Conservation (phyloP, 2,888 invertebrate genomes). For the Herminia tarsipennalis region DNA sequence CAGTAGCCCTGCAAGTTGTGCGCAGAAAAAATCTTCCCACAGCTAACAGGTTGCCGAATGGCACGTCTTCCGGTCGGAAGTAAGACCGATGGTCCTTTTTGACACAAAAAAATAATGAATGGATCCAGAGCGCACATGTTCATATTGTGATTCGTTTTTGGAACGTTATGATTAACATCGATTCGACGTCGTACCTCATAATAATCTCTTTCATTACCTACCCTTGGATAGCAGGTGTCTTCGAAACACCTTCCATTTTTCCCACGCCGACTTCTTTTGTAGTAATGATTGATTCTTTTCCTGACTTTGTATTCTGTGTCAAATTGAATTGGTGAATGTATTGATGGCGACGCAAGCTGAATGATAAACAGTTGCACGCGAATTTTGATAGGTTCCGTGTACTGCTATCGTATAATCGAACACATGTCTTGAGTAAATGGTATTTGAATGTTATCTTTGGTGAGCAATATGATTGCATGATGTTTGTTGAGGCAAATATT, state of each 20-base stretch:
- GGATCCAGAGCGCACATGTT: slow-evolving; percentile 72
- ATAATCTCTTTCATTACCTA: slow-evolving; percentile 57
- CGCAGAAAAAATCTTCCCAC: slow-evolving; percentile 78
- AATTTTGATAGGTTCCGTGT: slow-evolving; percentile 35
- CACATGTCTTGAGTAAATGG: slow-evolving; percentile 16
- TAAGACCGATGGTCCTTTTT: slow-evolving; percentile 76
- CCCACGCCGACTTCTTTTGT: slow-evolving; percentile 65
- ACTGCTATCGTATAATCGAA: slow-evolving; percentile 14
- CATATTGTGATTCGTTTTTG: slow-evolving; percentile 57
- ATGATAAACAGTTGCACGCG: slow-evolving; percentile 35
- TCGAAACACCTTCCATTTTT: slow-evolving; percentile 69
- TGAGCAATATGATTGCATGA: slow-evolving; percentile 1
- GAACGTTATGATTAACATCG: slow-evolving; percentile 69
- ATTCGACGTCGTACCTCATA: slow-evolving; percentile 59
- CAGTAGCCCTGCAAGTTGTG: slow-evolving; percentile 59
- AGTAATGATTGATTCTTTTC: slow-evolving; percentile 50
- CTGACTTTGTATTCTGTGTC: slow-evolving; percentile 45
- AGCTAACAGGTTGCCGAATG: slow-evolving; percentile 80
- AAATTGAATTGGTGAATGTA: slow-evolving; percentile 49
- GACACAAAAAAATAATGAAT: slow-evolving; percentile 63
- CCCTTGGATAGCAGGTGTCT: slow-evolving; percentile 61
- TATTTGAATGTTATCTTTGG: slow-evolving; percentile 17
- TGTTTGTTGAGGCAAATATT: slow-evolving; percentile 3
- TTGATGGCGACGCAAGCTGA: slow-evolving; percentile 25
- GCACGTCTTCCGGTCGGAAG: slow-evolving; percentile 82